phyloP scores from a whole-genome alignment of 1,140 invertebrate species.

The Lepidotrigona ventralis region DNA sequence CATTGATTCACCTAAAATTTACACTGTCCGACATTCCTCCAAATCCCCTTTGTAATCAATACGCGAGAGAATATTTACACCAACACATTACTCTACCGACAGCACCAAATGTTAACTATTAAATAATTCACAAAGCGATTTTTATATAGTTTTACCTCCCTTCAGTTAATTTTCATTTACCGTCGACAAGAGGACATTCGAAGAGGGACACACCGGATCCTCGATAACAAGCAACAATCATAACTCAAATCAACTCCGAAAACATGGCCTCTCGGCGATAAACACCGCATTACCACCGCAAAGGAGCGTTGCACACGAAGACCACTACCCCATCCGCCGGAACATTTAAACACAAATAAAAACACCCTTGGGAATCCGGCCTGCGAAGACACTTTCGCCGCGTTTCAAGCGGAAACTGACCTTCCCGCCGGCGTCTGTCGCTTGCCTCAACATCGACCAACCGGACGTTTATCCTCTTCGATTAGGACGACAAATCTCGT shows the following conservation, averaged over 20 bases:
- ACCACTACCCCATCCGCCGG: no score
- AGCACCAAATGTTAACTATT: no score
- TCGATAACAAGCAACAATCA: neutral
- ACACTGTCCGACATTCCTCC: no score
- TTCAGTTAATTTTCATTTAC: no score
- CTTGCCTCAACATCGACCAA: neutral
- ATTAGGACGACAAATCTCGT: neutral
- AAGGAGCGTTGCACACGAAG: neutral
- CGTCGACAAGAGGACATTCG: no score
- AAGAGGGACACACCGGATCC: rapidly evolving
- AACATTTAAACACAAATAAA: neutral
- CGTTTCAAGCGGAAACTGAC: constrained; percentile 2
- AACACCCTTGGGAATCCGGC: no score
- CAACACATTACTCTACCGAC: no score
- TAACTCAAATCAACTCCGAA: neutral
- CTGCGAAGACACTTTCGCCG: neutral
- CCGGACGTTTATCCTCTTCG: neutral
- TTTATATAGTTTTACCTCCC: no score
- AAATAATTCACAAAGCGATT: neutral
- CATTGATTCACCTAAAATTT: neutral
- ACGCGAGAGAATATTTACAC: no score
- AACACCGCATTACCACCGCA: neutral
- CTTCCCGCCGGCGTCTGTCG: neutral
- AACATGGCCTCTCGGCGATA: neutral
- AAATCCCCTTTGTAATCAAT: neutral